phyloP scores from a whole-genome alignment of 37 sponge, comb jelly and placozoan genomes.

The Cliona cf. orientalis region DNA sequence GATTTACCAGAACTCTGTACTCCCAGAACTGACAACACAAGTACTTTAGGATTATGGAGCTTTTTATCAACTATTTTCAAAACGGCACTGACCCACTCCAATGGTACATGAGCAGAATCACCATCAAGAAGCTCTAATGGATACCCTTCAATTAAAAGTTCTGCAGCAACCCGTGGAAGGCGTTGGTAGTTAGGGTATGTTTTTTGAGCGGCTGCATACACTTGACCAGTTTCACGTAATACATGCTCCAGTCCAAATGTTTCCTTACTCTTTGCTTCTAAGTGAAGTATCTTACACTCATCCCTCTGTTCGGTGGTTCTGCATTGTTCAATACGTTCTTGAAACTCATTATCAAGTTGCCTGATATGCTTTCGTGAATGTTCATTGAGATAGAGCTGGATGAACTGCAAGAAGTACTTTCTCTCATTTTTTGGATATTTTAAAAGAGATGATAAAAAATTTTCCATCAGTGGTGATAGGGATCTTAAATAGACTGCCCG shows the following conservation, averaged over 20 bases:
- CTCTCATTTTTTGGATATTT: neutral
- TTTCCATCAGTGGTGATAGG: neutral
- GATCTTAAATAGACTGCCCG: neutral
- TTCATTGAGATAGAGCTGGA: conserved; percentile 23
- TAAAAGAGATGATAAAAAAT: neutral
- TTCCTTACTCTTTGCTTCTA: neutral
- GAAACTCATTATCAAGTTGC: neutral
- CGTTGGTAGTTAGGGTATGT: neutral
- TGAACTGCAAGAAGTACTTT: conserved; percentile 3
- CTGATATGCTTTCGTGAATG: neutral
- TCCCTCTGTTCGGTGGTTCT: neutral
- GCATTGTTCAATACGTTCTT: neutral
- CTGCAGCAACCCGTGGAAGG: conserved; percentile 37
- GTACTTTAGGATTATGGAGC: neutral
- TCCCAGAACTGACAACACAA: conserved; percentile 28
- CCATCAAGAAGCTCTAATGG: conserved; percentile 51
- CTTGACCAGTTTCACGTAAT: no score
- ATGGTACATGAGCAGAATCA: conserved; percentile 51
- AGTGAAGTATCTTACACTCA: neutral
- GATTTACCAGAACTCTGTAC: conserved; percentile 49
- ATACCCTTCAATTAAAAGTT: conserved; percentile 46
- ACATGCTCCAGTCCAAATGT: no score
- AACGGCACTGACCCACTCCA: conserved; percentile 36
- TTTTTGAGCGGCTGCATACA: conserved; percentile 14
- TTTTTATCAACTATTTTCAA: conserved; percentile 8